Percentiles rank a stretch among this genome's conserved stretches.
phyloP scores from a whole-genome alignment of 2,113 vertebrate genomes.

The Cyanistes caeruleus region DNA sequence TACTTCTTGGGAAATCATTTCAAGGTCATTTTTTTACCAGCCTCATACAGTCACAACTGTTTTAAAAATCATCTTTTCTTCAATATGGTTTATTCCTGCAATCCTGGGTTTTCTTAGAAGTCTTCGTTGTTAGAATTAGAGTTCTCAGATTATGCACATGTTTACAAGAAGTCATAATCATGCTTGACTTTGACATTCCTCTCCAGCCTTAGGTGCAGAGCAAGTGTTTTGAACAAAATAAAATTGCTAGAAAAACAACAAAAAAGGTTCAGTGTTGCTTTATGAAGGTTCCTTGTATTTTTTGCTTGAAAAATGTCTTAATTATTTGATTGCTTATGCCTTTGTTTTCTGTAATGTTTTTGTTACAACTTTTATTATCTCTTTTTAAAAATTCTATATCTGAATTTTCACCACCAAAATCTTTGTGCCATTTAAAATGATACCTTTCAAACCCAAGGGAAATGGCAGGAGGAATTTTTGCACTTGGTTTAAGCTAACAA shows the following conservation, averaged over 20 bases:
- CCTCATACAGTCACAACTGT: not conserved
- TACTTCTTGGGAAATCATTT: not conserved
- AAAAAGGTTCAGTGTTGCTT: not conserved
- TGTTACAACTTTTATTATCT: not conserved
- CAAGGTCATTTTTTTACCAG: not conserved
- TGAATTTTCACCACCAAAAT: not conserved
- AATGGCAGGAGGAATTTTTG: not conserved
- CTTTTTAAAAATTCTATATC: not conserved
- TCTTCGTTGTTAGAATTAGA: not conserved
- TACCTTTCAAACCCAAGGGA: not conserved
- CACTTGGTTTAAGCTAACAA: slow-evolving; percentile 30
- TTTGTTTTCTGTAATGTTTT: not conserved
- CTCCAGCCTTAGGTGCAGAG: not conserved
- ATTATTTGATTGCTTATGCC: not conserved
- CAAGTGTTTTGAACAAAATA: not conserved
- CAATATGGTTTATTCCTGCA: not conserved
- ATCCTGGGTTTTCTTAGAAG: not conserved
- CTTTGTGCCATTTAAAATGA: not conserved
- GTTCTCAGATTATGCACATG: not conserved
- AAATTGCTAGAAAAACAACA: not conserved
- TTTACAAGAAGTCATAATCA: not conserved
- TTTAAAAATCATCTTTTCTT: not conserved
- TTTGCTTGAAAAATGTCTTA: not conserved
- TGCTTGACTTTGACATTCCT: not conserved
- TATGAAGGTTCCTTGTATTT: not conserved